A percentile compares a stretch with the other conserved stretches of the same genome.
Conservation (phyloP, 2,113 vertebrate species). For the Urocynchramus pylzowi region DNA sequence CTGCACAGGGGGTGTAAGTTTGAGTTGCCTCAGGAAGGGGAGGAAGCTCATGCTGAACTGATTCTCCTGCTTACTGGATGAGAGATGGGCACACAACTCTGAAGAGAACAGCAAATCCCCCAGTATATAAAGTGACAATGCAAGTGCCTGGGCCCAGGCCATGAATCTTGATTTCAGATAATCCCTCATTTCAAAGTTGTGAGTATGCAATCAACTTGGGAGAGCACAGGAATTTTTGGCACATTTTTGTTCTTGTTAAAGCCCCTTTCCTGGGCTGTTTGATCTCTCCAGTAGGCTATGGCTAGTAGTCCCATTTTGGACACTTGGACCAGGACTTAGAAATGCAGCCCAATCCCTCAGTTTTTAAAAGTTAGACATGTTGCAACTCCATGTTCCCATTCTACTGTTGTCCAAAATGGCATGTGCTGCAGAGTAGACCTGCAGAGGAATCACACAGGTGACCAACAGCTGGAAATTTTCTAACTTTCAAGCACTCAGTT, state of each 20-base stretch:
- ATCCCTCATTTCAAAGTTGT: neutral
- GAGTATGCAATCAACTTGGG: neutral
- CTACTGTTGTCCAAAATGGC: neutral
- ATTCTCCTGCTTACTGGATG: neutral
- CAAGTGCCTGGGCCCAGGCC: neutral
- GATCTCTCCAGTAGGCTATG: neutral
- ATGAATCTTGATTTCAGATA: neutral
- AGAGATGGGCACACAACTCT: neutral
- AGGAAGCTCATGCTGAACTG: neutral
- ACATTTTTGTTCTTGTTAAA: neutral
- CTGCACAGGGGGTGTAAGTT: neutral
- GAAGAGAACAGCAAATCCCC: neutral
- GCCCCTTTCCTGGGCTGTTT: neutral
- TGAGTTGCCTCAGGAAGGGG: neutral
- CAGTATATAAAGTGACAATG: rapidly evolving
- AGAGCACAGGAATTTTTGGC: neutral
- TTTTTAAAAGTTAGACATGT: neutral
- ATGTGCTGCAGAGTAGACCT: neutral
- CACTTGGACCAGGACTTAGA: neutral
- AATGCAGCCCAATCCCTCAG: neutral
- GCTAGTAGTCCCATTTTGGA: neutral
- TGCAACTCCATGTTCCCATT: neutral
- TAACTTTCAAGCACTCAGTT: neutral
- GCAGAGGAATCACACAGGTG: neutral
- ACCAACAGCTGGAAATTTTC: neutral